phyloP scores from a whole-genome alignment of 2,888 invertebrate genomes.

The Leptopterna dolabrata region DNA sequence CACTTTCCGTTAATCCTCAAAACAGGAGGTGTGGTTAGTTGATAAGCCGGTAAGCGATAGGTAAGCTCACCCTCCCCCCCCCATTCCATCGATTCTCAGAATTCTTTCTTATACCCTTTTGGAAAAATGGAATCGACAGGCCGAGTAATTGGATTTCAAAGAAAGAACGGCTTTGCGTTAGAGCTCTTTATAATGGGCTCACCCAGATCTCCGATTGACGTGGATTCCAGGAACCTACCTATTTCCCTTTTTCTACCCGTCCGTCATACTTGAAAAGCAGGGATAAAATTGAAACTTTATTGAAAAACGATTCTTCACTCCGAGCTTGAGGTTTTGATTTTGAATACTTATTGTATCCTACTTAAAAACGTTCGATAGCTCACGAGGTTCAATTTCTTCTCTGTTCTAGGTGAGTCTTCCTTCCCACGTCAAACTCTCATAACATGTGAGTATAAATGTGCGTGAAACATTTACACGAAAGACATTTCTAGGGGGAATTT shows the following conservation, averaged over 20 bases:
- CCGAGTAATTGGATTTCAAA: neutral
- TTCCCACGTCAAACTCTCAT: too few species aligned
- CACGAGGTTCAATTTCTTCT: too few species aligned
- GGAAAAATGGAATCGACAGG: neutral
- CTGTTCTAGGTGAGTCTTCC: too few species aligned
- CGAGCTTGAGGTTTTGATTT: too few species aligned
- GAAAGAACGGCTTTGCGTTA: neutral
- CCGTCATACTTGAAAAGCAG: neutral
- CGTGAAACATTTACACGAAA: too few species aligned
- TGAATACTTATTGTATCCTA: too few species aligned
- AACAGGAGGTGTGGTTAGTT: neutral
- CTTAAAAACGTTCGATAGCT: too few species aligned
- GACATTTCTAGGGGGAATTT: too few species aligned
- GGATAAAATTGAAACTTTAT: neutral
- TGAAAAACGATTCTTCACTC: too few species aligned
- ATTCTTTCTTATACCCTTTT: neutral
- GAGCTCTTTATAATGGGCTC: neutral
- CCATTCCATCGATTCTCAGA: neutral
- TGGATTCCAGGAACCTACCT: neutral
- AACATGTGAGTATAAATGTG: too few species aligned
- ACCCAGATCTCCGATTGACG: neutral
- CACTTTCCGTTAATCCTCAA: neutral
- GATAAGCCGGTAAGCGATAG: neutral
- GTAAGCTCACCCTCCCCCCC: neutral
- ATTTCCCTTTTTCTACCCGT: neutral